phyloP scores from a whole-genome alignment of 2,888 invertebrate species.

The Zygogramma bicolorata region DNA sequence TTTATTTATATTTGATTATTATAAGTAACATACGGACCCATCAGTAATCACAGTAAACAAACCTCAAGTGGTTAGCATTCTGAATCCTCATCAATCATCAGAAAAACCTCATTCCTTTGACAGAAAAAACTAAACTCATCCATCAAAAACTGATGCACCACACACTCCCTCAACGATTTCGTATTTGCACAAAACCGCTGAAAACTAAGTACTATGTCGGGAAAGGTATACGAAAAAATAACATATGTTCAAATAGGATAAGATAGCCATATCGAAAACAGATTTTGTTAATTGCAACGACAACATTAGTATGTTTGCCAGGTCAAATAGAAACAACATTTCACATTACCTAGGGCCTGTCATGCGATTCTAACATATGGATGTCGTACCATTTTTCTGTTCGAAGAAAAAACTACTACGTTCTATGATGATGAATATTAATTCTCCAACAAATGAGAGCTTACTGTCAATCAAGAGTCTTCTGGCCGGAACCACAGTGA shows the following conservation, averaged over 20 bases:
- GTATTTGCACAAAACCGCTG: conserved; percentile 18
- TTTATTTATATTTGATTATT: too few species aligned
- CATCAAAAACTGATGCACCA: conserved; percentile 2
- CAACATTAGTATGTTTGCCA: conserved; percentile 59
- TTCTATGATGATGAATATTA: conserved; percentile 7
- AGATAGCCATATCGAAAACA: conserved; percentile 60
- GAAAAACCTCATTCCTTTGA: conserved; percentile 40
- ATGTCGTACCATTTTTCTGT: background rate
- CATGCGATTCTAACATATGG: conserved; percentile 11
- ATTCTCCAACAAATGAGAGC: conserved; percentile 23
- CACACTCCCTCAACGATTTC: background rate
- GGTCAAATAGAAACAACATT: conserved; percentile 58
- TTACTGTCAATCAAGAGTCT: conserved; percentile 51
- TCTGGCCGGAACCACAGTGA: conserved; percentile 39
- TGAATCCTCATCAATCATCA: conserved; percentile 6
- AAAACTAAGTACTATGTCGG: conserved; percentile 6
- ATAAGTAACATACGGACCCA: background rate
- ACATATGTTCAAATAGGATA: conserved; percentile 62
- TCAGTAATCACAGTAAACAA: background rate
- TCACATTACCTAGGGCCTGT: conserved; percentile 51
- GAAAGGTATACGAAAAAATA: conserved; percentile 40
- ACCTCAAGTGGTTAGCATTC: background rate
- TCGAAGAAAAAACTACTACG: background rate
- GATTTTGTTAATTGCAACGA: conserved; percentile 61
- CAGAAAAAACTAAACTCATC: conserved; percentile 7